Evolutionary conservation across 1,140 invertebrate genomes (phyloP), one percentile per base, ranked within the genome.

Genomic region (Campoletis sonorensis): DNA sequence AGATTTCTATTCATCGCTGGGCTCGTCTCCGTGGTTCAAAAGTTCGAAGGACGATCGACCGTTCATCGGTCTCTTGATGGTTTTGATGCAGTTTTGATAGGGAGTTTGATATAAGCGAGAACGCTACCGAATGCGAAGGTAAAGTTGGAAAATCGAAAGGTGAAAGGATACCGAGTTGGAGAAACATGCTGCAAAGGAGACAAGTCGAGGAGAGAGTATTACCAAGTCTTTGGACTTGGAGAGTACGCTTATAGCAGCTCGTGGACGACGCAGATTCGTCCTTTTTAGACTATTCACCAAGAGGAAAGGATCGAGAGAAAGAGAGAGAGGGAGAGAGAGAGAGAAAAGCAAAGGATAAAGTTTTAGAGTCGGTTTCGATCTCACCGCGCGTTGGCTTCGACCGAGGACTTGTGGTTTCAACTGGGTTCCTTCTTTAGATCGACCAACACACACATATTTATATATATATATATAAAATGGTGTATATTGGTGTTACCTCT

Each of bases 271-370:
- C 10, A 58, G 54, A 58, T 5, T 23, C 54, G 16, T 58, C 58
- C 13, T 26, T 51, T 45, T 45, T 16, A 37, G 21, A 40, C 37
- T 71, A 37, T 13, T 49, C 26, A 82, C 21, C 61, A 64, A 51
- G 37, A 83, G 64, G 76, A 33, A 71, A 10, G 40, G n/a, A n/a
- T n/a, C n/a, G 54, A 58, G 18, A 58, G 54, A 58, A n/a, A 58
- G 30, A 51, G 70, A 72, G 68, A 72, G 68, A 73, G 61, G 73
- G 40, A 40, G 3, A 78, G 30, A 81, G 51, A 33, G 37, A 33
- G 4, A 61, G 61, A 51, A 11, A 58, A 26, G 49, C 10, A 26
- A 26, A n/a, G 81, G 23, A 16, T 5, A 80, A 23, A 72, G 23
- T 64, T 23, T 26, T 54, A 61, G 67, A 54, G 73, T 30, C 40